Evolutionary conservation across 2,113 vertebrate species (phyloP).

Genomic region (Numenius arquata): DNA sequence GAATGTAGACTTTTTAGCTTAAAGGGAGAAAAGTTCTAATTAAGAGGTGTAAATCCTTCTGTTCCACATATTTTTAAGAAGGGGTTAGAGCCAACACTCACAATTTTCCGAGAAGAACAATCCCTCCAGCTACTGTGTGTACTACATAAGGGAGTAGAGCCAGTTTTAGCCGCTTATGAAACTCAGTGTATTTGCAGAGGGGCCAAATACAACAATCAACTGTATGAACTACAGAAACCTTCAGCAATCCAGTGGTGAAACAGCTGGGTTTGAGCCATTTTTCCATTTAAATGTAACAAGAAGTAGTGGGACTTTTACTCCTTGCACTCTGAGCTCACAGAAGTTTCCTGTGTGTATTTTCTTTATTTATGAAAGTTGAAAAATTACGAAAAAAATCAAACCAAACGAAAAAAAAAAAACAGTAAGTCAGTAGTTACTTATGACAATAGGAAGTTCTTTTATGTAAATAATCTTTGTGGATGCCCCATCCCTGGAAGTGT

Average conservation of each 20-base stretch:
- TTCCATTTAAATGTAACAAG: conserved; percentile 38
- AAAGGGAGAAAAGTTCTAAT: conserved; percentile 49
- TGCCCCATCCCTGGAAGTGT: too few species aligned
- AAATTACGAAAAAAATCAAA: background rate
- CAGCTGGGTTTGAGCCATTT: conserved; percentile 37
- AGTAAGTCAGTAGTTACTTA: background rate
- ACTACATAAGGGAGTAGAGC: conserved; percentile 17
- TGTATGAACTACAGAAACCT: conserved; percentile 53
- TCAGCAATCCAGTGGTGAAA: conserved; percentile 17
- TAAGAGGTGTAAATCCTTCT: conserved; percentile 66
- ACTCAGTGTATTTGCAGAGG: conserved; percentile 30
- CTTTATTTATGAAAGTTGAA: background rate
- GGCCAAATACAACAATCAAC: conserved; percentile 63
- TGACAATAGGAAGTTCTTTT: background rate
- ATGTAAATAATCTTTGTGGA: background rate
- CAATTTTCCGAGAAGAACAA: conserved; percentile 30
- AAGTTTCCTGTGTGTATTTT: conserved; percentile 20
- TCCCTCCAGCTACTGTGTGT: conserved; percentile 49
- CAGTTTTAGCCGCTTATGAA: conserved; percentile 43
- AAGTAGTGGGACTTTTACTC: background rate
- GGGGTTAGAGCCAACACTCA: conserved; percentile 44
- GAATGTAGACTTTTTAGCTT: conserved; percentile 13
- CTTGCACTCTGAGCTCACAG: background rate
- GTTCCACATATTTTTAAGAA: conserved; percentile 43
- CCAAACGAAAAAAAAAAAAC: background rate